A percentile compares a stretch with the other conserved stretches of the same genome.
phyloP scores from a whole-genome alignment of 2,888 invertebrate genomes.

The Cactoblastis cactorum region DNA sequence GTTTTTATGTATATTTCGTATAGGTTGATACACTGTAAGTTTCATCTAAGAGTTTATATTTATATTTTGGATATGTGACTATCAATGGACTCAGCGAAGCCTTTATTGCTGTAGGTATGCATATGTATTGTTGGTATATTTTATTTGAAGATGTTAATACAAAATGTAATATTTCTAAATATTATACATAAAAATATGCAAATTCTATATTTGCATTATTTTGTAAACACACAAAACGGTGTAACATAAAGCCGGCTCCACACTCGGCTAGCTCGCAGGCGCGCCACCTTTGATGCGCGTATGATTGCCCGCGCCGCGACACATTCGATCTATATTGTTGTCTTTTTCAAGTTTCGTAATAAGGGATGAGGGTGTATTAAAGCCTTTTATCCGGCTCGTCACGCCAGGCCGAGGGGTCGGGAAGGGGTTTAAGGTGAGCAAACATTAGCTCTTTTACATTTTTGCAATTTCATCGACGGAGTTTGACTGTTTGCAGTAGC shows the following conservation, averaged over 20 bases:
- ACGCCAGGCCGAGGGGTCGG: slow-evolving; percentile 72
- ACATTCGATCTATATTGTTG: slow-evolving; percentile 79
- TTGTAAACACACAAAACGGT: slow-evolving; percentile 48
- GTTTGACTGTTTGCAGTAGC: slow-evolving; percentile 66
- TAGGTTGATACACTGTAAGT: too few relatives aligned
- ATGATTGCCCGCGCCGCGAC: slow-evolving; percentile 79
- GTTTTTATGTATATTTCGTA: too few relatives aligned
- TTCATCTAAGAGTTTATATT: too few relatives aligned
- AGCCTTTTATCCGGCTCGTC: slow-evolving; percentile 80
- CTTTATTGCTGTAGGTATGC: too few relatives aligned
- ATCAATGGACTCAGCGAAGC: too few relatives aligned
- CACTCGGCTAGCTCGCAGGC: slow-evolving; percentile 67
- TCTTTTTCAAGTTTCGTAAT: slow-evolving; percentile 80
- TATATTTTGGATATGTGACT: too few relatives aligned
- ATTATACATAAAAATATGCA: too few relatives aligned
- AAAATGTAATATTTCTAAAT: too few relatives aligned
- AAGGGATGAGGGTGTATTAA: slow-evolving; percentile 80
- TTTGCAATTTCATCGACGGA: slow-evolving; percentile 77
- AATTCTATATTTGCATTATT: not conserved
- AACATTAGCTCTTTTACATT: slow-evolving; percentile 80
- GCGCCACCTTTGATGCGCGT: slow-evolving; percentile 76
- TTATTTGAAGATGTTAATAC: too few relatives aligned
- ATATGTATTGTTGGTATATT: too few relatives aligned
- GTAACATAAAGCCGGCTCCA: slow-evolving; percentile 64
- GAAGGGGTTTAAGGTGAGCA: slow-evolving; percentile 79